Evolutionary conservation across 2,797 vertebrate species (phyloP).

Genomic region (Peromyscus eremicus): DNA sequence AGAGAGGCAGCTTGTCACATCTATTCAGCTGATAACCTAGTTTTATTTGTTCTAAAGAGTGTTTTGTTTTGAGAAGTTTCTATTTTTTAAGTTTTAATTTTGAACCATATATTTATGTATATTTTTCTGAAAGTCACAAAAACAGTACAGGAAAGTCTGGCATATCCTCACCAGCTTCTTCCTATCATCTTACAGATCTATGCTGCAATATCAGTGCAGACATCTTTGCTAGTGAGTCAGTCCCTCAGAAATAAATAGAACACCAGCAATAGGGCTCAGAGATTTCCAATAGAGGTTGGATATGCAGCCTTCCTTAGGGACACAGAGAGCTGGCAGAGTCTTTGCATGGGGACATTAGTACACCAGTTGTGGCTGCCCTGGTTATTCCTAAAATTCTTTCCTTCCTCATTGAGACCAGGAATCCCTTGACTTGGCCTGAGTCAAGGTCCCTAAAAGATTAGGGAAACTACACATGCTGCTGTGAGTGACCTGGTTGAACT

Average conservation of each 20-base stretch:
- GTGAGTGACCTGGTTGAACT: too few relatives aligned
- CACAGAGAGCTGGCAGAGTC: not conserved
- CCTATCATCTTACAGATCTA: not conserved
- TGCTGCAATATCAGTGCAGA: not conserved
- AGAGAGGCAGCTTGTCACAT: not conserved
- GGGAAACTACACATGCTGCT: not conserved
- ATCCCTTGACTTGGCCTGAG: not conserved
- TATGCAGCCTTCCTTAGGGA: not conserved
- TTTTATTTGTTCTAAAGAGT: conserved; percentile 36
- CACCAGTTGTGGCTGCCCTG: not conserved
- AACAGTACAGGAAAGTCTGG: not conserved
- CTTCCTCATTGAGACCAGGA: not conserved
- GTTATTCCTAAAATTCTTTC: not conserved
- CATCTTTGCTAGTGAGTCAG: not conserved
- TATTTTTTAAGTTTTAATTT: not conserved
- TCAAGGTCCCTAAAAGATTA: not conserved
- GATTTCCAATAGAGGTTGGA: not conserved
- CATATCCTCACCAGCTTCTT: accelerated
- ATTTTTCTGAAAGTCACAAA: not conserved
- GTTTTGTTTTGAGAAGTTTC: not conserved
- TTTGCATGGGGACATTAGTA: accelerated
- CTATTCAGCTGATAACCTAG: not conserved
- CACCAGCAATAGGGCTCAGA: not conserved
- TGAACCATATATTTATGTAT: not conserved
- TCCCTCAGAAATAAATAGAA: not conserved